Evolutionary conservation across 2,113 vertebrate genomes (phyloP).

Genomic region (Raja brachyura): DNA sequence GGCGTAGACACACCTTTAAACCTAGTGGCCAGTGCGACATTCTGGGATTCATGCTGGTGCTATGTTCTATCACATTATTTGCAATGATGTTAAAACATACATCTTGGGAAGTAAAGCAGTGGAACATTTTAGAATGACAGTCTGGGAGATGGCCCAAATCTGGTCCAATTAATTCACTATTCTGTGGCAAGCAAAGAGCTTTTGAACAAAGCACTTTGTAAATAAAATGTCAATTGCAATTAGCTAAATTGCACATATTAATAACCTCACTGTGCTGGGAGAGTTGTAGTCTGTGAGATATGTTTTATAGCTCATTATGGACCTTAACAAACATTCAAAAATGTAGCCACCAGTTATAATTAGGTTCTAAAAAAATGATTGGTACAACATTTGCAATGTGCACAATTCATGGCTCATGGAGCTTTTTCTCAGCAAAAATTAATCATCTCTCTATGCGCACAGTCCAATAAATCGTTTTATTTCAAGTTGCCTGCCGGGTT

Average conservation of each 20-base stretch:
- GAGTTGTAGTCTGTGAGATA: background rate
- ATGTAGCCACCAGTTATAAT: background rate
- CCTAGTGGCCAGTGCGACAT: background rate
- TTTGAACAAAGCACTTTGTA: conserved; percentile 10
- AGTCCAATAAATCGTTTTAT: background rate
- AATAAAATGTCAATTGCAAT: background rate
- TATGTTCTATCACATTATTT: background rate
- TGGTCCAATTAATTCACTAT: background rate
- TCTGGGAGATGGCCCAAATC: background rate
- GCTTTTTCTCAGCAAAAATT: background rate
- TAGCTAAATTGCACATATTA: background rate
- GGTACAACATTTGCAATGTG: background rate
- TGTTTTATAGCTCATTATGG: background rate
- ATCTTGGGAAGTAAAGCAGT: background rate
- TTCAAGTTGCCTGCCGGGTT: background rate
- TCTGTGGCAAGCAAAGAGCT: background rate
- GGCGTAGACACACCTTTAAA: background rate
- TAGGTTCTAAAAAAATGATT: background rate
- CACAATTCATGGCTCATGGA: background rate
- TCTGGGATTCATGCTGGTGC: background rate
- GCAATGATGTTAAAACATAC: background rate
- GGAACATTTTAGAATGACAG: background rate
- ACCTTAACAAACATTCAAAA: background rate
- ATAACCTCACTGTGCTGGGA: background rate
- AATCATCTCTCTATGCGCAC: background rate